A percentile compares a stretch with the other conserved stretches of the same genome.
These are phyloP conservation scores for Megathymus violae DNA, from an alignment of 1,140 invertebrate genomes.

Conservation along the genomic window DNA sequence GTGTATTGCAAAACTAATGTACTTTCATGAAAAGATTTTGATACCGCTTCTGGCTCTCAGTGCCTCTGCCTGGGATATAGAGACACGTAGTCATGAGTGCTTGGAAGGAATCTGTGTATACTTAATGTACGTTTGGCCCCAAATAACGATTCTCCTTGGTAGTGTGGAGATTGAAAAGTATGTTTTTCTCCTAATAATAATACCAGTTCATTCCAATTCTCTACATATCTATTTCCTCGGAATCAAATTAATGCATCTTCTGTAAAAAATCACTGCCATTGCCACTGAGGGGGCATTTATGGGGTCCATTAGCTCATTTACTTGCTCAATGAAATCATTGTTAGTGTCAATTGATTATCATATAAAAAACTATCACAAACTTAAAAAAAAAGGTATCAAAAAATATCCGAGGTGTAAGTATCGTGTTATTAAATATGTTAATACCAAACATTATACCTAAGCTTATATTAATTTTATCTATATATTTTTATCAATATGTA, in stretches of 20 bases:
- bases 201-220: slow-evolving; percentile 38
- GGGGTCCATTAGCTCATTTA: slow-evolving; percentile 46
- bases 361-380: slow-evolving; percentile 38
- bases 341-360: slow-evolving; percentile 39
- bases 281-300: slow-evolving; percentile 42
- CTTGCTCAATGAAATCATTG: slow-evolving; percentile 49
- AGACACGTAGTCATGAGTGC: too few species aligned
- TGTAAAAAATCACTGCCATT: slow-evolving; percentile 47
- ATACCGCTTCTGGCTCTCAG: too few species aligned
- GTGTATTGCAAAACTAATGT: too few species aligned
- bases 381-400: too few species aligned
- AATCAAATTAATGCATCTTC: slow-evolving; percentile 52
- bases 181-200: slow-evolving; percentile 29
- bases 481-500: too few species aligned
- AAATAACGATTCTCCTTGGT: slow-evolving; percentile 50
- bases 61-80: too few species aligned
- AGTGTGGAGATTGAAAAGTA: slow-evolving; percentile 44
- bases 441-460: too few species aligned
- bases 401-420: too few species aligned
- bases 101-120: too few species aligned
- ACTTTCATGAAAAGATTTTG: too few species aligned
- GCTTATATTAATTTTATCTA: too few species aligned
- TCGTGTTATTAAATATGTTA: too few species aligned
- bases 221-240: slow-evolving; percentile 39
- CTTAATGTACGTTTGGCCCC: slow-evolving; percentile 56